Percentiles rank a stretch among this genome's conserved stretches.
phyloP scores from a whole-genome alignment of 2,113 vertebrate species.

The Marmota flaviventris region DNA sequence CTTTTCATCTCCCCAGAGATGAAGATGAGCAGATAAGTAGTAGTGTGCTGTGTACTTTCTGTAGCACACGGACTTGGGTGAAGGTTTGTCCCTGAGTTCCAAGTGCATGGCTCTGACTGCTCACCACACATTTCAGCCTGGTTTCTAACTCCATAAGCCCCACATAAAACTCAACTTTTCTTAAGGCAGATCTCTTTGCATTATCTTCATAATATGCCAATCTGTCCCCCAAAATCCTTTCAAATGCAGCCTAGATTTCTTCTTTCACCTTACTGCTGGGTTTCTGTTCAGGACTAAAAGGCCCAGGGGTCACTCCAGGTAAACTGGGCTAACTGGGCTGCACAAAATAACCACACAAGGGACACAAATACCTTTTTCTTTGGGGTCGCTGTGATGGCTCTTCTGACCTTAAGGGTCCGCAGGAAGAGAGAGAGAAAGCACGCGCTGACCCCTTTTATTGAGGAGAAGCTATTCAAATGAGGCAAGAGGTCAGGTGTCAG shows the following conservation, averaged over 20 bases:
- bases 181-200: neutral
- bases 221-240: neutral
- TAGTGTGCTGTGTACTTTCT: neutral
- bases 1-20: neutral
- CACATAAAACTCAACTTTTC: slow-evolving; percentile 15
- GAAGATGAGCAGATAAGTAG: neutral
- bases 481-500: too few relatives aligned
- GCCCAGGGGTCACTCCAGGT: too few relatives aligned
- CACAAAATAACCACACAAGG: too few relatives aligned
- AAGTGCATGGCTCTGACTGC: neutral
- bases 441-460: too few relatives aligned
- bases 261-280: neutral
- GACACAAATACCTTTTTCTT: too few relatives aligned
- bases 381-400: too few relatives aligned
- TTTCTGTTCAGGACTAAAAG: too few relatives aligned
- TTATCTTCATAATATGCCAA: neutral
- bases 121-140: neutral
- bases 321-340: too few relatives aligned
- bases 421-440: too few relatives aligned
- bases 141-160: neutral
- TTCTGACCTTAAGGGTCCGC: too few relatives aligned
- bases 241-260: neutral
- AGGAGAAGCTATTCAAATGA: too few relatives aligned
- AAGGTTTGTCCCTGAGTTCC: neutral
- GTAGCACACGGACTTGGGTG: neutral